Base-by-base conservation (phyloP, 2,113 vertebrate genomes). In the Bos javanicus region DNA sequence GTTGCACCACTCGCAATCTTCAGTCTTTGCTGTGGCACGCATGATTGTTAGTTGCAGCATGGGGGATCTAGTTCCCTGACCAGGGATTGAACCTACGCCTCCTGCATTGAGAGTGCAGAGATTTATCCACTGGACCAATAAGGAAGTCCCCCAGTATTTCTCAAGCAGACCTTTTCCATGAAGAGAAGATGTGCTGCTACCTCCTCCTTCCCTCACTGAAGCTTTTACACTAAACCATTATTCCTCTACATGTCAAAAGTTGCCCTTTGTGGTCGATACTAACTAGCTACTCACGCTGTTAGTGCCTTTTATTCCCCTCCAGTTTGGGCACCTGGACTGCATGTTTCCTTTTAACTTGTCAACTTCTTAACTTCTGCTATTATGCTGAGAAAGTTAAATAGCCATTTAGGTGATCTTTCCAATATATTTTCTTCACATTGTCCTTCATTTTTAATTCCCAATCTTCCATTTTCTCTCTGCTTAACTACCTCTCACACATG, bases 1-100 rank as follows among this genome's bases (percentile, higher is more conserved):
- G 6, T 43, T 14, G 71, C 23, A 0, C 36, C 36, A 23, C 36
- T 23, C 0, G 5, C 0, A 5, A 43, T 7, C 71, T 39, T 39
- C 36, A 25, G 0, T 23, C 67, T 74, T 43, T 43, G 23, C 10
- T 74, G 71, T 3, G 6, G 23, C 36, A 74, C 0, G 21, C 5
- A 3, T 25, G 1, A 39, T 25, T 39, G 36, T 25, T 39, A 39
- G 67, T 13, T 39, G 67, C 9, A 39, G 67, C 36, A 7, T 13
- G 21, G 43, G 36, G 71, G 6, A 43, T 74, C 36, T 43, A 74
- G 71, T 43, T 74, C 71, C 71, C 23, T 39, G 71, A 74, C 71
- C 21, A 74, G 36, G 36, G 11, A 74, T 25, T 25, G 36, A 74
- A 74, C 21, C 71, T 36, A 43, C 6, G 2, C 23, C 36, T 43